Conservation (phyloP, 2,113 vertebrate genomes). For the Tringa solitaria region DNA sequence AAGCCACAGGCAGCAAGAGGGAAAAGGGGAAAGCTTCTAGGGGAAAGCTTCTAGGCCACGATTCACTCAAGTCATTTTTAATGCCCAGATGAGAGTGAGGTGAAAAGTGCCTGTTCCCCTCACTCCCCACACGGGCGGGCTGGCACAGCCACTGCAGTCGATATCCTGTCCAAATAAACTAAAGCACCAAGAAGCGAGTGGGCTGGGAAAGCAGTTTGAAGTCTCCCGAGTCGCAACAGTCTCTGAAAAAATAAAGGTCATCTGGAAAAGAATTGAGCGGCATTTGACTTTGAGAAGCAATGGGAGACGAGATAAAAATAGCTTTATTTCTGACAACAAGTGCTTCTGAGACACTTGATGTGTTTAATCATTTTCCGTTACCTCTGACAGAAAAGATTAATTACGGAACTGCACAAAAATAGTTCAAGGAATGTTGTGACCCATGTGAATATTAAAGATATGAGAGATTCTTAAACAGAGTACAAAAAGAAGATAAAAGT, state of each 20-base stretch:
- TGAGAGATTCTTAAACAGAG: constrained; percentile 42
- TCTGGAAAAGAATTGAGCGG: constrained; percentile 25
- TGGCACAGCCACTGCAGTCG: neutral
- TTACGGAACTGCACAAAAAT: constrained; percentile 51
- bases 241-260: constrained; percentile 59
- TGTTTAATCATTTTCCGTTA: constrained; percentile 56
- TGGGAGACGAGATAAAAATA: constrained; percentile 45
- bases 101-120: neutral
- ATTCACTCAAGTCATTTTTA: neutral
- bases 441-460: constrained; percentile 61
- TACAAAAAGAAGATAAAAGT: constrained; percentile 62
- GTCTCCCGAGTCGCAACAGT: neutral
- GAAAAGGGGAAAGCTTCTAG: neutral
- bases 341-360: constrained; percentile 61
- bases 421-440: constrained; percentile 58
- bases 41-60: neutral
- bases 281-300: constrained; percentile 41
- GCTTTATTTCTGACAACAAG: constrained; percentile 62
- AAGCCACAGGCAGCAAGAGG: neutral
- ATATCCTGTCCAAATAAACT: neutral
- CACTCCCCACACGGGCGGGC: neutral
- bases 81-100: accelerated
- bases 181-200: neutral
- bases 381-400: constrained; percentile 65
- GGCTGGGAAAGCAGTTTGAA: neutral